Percentiles rank a stretch among this genome's conserved stretches.
Evolutionary conservation across 2,888 invertebrate species (phyloP).

Genomic region (Spilosoma lubricipeda): DNA sequence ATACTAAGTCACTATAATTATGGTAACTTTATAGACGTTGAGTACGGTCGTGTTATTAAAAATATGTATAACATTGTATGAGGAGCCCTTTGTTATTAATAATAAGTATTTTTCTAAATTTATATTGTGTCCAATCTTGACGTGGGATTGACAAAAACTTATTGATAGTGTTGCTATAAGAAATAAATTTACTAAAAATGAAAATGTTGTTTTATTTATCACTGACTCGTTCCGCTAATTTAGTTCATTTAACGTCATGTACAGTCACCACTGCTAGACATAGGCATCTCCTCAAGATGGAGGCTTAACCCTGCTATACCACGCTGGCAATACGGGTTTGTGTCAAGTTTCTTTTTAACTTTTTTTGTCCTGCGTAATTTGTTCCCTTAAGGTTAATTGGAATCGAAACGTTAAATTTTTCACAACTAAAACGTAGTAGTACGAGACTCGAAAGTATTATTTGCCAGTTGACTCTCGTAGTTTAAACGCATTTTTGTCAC

Average conservation of each 20-base stretch:
- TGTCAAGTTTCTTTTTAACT: too few relatives aligned
- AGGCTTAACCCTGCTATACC: too few relatives aligned
- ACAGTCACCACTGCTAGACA: too few relatives aligned
- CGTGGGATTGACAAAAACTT: conserved; percentile 34
- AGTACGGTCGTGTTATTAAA: not conserved
- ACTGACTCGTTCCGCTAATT: not conserved
- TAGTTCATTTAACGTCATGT: not conserved
- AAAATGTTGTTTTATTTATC: not conserved
- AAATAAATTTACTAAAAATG: conserved; percentile 52
- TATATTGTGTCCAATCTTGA: conserved; percentile 39
- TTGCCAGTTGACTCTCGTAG: too few relatives aligned
- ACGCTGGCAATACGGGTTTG: too few relatives aligned
- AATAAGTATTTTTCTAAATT: conserved; percentile 35
- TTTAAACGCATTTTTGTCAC: too few relatives aligned
- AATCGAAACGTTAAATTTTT: too few relatives aligned
- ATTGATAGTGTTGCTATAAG: conserved; percentile 56
- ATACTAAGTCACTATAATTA: not conserved
- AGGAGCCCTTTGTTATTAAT: conserved; percentile 31
- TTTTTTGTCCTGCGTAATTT: too few relatives aligned
- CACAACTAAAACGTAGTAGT: too few relatives aligned
- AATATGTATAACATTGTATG: conserved; percentile 15
- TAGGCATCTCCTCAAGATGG: too few relatives aligned
- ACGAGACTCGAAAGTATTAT: too few relatives aligned
- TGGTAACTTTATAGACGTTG: not conserved
- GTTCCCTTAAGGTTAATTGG: too few relatives aligned